Evolutionary conservation across 2,797 vertebrate genomes (phyloP), one percentile per base, ranked within the genome.

Genomic region (Coregonus ussuriensis): DNA sequence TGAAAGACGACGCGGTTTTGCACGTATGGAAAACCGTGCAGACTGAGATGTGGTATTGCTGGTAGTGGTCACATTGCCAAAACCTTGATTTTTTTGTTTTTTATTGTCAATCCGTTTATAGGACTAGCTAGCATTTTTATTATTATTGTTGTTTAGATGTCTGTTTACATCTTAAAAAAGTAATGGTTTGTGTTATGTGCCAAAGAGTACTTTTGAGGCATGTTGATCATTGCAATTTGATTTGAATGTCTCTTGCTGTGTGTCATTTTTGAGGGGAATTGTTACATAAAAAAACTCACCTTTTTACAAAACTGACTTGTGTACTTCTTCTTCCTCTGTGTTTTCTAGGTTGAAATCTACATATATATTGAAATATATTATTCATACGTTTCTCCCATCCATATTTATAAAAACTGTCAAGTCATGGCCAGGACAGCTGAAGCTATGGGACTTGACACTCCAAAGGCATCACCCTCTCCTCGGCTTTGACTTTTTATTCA

Each of bases 111-210:
- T 85, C 76, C 82, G 83, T 90, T 85, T 78, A 75, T 79, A 62
- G 77, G 68, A 71, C 74, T 69, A 25, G 72, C 68, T 81, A 79
- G 75, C 79, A 74, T 87, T 87, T 91, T 72, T 88, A 75, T 85
- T 83, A 78, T 77, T 77, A 65, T 69, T 74, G 69, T 69, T 71
- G 79, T 71, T 41, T 81, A 86, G 84, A 89, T 91, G 90, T 91
- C 92, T 92, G 83, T 79, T 85, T 88, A 86, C 31, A 75, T 6
- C 76, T 86, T 66, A 14, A 66, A 66, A 29, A 59, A 89, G 82
- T 83, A 82, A 85, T 84, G 84, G 89, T 92, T 91, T 91, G 80
- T 91, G 85, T 94, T 85, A 82, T 84, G 90, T 93, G 91, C 94
- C 94, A 95, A 95, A 95, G 94, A 95, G 75, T 79, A 91, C 31